Conservation (phyloP, 1,140 invertebrate genomes). For the Cydia amplana region DNA sequence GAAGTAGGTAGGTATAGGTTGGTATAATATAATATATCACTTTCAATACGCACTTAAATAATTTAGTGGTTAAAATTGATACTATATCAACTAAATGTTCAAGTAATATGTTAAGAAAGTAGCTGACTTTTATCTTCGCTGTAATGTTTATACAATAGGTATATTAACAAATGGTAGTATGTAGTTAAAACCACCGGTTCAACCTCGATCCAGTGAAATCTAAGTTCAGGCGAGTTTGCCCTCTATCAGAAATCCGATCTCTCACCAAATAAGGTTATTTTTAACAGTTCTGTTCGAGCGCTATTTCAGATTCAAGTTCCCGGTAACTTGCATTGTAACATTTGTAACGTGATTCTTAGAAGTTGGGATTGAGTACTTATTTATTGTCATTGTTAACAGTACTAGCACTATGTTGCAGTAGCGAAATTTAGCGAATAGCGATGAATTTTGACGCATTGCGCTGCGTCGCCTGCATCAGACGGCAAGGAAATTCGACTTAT, state of each 20-base stretch:
- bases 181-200: too few relatives aligned
- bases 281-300: background rate
- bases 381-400: background rate
- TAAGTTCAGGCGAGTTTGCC: background rate
- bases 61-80: too few relatives aligned
- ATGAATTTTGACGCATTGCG: slow-evolving; percentile 9
- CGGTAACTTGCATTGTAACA: background rate
- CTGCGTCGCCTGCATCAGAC: background rate
- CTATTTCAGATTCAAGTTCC: background rate
- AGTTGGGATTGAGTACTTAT: background rate
- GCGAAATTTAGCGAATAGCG: background rate
- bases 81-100: too few relatives aligned
- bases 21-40: too few relatives aligned
- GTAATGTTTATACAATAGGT: too few relatives aligned
- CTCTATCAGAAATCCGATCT: background rate
- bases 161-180: too few relatives aligned
- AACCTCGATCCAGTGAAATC: background rate
- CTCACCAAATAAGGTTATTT: slow-evolving; percentile 4
- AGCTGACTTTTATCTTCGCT: too few relatives aligned
- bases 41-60: too few relatives aligned
- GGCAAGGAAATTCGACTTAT: background rate
- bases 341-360: background rate
- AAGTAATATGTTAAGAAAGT: too few relatives aligned
- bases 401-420: background rate
- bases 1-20: background rate